Percentiles rank a stretch among this genome's conserved stretches.
phyloP scores from a whole-genome alignment of 2,888 invertebrate species.

The Didymodactylos carnosus region DNA sequence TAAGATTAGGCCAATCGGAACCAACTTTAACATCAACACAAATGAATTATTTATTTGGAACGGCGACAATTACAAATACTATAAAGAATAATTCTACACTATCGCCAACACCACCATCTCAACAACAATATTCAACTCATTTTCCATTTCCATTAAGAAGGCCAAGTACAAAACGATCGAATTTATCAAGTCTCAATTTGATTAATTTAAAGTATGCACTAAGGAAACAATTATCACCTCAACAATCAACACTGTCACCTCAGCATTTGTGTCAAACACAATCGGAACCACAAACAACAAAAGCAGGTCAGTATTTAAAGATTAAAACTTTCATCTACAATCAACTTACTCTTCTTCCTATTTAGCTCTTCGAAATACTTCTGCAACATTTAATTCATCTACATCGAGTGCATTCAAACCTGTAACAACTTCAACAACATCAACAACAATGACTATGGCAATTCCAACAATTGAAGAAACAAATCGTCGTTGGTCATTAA shows the following conservation, averaged over 20 bases:
- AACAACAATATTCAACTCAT: not conserved
- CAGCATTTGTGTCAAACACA: not conserved
- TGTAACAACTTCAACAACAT: not conserved
- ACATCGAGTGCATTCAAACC: not conserved
- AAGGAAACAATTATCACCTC: not conserved
- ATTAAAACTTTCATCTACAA: too few relatives aligned
- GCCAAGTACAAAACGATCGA: not conserved
- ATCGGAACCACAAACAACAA: not conserved
- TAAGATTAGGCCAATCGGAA: not conserved
- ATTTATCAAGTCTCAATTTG: not conserved
- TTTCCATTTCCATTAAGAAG: not conserved
- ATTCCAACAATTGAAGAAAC: not conserved
- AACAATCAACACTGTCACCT: too few relatives aligned
- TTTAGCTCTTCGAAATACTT: too few relatives aligned
- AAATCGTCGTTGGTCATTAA: slow-evolving; percentile 12
- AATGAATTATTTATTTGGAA: not conserved
- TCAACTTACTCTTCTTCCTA: too few relatives aligned
- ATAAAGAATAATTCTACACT: not conserved
- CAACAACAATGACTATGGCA: not conserved
- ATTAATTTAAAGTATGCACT: not conserved
- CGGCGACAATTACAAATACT: not conserved
- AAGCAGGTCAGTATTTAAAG: too few relatives aligned
- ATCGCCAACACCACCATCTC: not conserved
- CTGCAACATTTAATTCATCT: not conserved
- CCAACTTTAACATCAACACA: not conserved